Percentiles rank a stretch among this genome's conserved stretches.
Evolutionary conservation across 2,113 vertebrate species (phyloP).

Genomic region (Pluvianellus socialis): DNA sequence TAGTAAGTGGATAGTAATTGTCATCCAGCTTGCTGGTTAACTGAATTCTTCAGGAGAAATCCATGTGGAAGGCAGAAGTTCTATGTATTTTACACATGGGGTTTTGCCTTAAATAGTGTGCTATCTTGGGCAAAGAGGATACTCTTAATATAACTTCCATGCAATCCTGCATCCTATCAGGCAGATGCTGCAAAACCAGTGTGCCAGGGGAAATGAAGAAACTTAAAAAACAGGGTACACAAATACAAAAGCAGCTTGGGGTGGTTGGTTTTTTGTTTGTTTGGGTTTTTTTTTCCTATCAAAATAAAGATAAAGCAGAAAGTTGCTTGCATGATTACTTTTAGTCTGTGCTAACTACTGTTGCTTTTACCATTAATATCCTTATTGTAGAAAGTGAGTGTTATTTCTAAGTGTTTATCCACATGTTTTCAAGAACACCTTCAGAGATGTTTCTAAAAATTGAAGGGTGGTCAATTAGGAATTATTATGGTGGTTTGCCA

Average conservation of each 20-base stretch:
- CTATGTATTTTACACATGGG: accelerated
- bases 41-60: not conserved
- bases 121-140: not conserved
- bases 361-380: not conserved
- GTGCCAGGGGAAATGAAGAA: not conserved
- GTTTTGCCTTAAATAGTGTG: not conserved
- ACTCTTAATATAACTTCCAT: not conserved
- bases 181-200: not conserved
- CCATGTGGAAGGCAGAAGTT: not conserved
- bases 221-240: too few relatives aligned
- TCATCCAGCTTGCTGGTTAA: not conserved
- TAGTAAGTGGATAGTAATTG: not conserved
- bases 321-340: not conserved
- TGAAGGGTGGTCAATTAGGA: not conserved
- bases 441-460: not conserved
- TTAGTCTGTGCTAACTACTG: not conserved
- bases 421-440: not conserved
- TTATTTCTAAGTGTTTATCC: not conserved
- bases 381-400: not conserved
- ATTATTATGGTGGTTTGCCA: not conserved
- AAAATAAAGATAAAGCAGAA: not conserved
- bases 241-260: not conserved
- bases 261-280: not conserved
- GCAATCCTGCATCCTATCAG: not conserved
- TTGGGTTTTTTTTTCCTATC: not conserved